phyloP scores from a whole-genome alignment of 2,888 invertebrate genomes.

The Perizoma flavofasciatum region DNA sequence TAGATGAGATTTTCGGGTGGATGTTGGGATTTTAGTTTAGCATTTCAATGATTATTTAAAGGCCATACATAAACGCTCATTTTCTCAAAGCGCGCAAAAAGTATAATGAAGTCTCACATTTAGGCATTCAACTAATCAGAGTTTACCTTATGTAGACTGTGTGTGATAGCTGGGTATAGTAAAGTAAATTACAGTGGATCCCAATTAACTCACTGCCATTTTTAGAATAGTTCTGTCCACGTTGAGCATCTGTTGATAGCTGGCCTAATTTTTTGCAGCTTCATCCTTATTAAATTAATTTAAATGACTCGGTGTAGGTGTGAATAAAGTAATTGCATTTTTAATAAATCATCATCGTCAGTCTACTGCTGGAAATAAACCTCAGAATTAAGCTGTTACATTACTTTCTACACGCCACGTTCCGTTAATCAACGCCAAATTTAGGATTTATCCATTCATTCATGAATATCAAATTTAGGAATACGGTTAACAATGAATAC shows the following conservation, averaged over 20 bases:
- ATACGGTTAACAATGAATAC: too few species aligned
- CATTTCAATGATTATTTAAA: background rate
- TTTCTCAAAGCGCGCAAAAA: background rate
- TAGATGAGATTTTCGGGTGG: too few species aligned
- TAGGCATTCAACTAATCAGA: background rate
- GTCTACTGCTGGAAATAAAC: too few species aligned
- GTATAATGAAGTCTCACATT: background rate
- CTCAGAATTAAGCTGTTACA: too few species aligned
- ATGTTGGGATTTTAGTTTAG: too few species aligned
- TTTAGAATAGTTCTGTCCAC: conserved; percentile 22
- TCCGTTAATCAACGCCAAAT: too few species aligned
- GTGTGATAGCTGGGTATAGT: background rate
- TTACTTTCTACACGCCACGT: too few species aligned
- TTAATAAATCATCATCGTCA: too few species aligned
- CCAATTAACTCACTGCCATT: conserved; percentile 30
- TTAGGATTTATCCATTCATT: too few species aligned
- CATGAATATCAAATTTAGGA: too few species aligned
- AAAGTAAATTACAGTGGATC: conserved; percentile 22
- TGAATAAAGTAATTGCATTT: too few species aligned
- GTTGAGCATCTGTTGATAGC: conserved; percentile 25
- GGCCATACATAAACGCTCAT: background rate
- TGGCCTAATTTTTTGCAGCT: conserved; percentile 28
- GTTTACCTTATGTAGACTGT: conserved; percentile 14
- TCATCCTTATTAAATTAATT: conserved; percentile 17
- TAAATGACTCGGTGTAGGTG: background rate